A percentile compares a stretch with the other conserved stretches of the same genome.
Conservation (phyloP, 2,888 invertebrate genomes). For the Chydorus sphaericus region DNA sequence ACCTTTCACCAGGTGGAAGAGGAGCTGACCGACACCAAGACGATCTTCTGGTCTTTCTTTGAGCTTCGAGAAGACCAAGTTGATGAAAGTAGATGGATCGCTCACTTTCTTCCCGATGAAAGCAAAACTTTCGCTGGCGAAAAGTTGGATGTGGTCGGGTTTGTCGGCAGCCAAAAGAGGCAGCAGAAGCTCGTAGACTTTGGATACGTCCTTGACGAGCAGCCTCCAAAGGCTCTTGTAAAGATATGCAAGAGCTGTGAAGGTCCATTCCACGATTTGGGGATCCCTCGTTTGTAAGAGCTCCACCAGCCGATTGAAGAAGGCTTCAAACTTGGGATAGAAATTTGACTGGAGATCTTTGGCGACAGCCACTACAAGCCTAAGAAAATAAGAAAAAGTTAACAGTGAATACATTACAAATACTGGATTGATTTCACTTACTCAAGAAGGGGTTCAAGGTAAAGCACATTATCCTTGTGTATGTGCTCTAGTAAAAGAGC, state of each 20-base stretch:
- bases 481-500: constrained; percentile 56
- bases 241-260: constrained; percentile 71
- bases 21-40: constrained; percentile 66
- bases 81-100: constrained; percentile 58
- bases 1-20: constrained; percentile 79
- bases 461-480: constrained; percentile 50
- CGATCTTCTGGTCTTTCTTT: constrained; percentile 51
- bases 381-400: no score
- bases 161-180: constrained; percentile 62
- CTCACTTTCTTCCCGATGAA: constrained; percentile 80
- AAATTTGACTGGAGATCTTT: constrained; percentile 80
- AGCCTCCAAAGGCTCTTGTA: constrained; percentile 72
- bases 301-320: constrained; percentile 55
- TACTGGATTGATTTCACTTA: constrained; percentile 36
- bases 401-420: neutral
- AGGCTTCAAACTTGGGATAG: constrained; percentile 63
- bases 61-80: constrained; percentile 49
- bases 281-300: constrained; percentile 59
- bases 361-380: constrained; percentile 67
- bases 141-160: constrained; percentile 72
- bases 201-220: constrained; percentile 9
- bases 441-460: constrained; percentile 70
- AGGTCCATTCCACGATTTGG: constrained; percentile 71
- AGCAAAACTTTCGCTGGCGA: constrained; percentile 92
- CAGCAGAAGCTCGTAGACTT: constrained; percentile 17